phyloP scores from a whole-genome alignment of 2,797 vertebrate genomes.

The Erethizon dorsatum region DNA sequence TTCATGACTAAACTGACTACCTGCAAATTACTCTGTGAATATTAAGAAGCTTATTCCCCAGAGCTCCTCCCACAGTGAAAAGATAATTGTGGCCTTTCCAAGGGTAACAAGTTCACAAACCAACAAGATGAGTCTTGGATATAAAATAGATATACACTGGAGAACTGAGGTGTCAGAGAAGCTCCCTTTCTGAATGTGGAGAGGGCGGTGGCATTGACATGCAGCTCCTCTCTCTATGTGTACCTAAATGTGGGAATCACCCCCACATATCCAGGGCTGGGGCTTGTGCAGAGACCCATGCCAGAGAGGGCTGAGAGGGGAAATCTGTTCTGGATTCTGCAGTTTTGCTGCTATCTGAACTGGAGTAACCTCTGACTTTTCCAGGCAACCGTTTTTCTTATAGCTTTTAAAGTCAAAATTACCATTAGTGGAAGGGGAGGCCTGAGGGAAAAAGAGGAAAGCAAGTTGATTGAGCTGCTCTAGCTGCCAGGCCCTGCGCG shows the following conservation, averaged over 20 bases:
- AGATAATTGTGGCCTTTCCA: not conserved
- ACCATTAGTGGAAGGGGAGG: conserved; percentile 51
- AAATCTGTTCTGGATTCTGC: conserved; percentile 29
- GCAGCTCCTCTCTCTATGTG: not conserved
- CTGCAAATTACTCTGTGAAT: conserved; percentile 65
- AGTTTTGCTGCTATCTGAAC: conserved; percentile 32
- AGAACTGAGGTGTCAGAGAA: conserved; percentile 10
- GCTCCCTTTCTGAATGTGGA: not conserved
- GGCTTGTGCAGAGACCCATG: not conserved
- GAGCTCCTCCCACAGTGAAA: conserved; percentile 12
- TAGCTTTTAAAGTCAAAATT: conserved; percentile 67
- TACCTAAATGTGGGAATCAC: not conserved
- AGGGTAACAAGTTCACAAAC: not conserved
- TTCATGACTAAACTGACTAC: conserved; percentile 1
- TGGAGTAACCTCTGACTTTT: conserved; percentile 53
- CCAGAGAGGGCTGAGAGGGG: not conserved
- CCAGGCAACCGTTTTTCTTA: conserved; percentile 15
- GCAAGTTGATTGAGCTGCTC: not conserved
- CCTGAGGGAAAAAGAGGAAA: conserved; percentile 48
- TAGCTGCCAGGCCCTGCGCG: not conserved
- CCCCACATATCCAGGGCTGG: not conserved
- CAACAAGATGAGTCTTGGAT: not conserved
- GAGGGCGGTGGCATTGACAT: not conserved
- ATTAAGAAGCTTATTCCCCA: conserved; percentile 48
- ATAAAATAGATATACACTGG: not conserved